A percentile compares a stretch with the other conserved stretches of the same genome.
phyloP scores from a whole-genome alignment of 2,888 invertebrate genomes.

The Stratiomys singularior region DNA sequence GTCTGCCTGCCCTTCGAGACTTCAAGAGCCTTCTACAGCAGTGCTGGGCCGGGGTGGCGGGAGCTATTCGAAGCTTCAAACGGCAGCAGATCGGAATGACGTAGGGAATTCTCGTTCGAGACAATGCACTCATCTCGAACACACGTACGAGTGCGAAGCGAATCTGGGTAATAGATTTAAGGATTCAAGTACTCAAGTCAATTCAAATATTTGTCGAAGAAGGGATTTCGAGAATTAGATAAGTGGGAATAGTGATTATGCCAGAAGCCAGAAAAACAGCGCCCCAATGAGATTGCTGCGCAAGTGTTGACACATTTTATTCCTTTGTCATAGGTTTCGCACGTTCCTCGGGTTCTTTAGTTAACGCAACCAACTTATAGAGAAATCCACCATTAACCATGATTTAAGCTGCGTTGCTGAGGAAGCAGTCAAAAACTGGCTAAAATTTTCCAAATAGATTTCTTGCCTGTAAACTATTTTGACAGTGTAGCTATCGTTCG shows the following conservation, averaged over 20 bases:
- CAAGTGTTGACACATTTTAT: background rate
- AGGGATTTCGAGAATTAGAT: constrained; percentile 41
- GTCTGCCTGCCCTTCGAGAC: no score
- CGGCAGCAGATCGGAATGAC: constrained; percentile 12
- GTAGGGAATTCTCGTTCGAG: background rate
- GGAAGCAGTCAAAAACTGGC: no score
- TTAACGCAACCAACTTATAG: no score
- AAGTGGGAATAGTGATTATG: constrained; percentile 41
- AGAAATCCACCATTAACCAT: no score
- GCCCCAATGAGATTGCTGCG: background rate
- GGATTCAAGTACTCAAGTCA: constrained; percentile 43
- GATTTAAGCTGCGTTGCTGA: no score
- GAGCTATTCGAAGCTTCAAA: constrained; percentile 19
- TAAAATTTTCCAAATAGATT: no score
- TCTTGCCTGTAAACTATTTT: no score
- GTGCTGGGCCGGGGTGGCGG: background rate
- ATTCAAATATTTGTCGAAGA: constrained; percentile 46
- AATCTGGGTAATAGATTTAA: constrained; percentile 45
- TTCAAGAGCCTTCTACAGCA: constrained; percentile 11
- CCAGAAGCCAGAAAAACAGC: background rate
- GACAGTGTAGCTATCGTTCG: no score
- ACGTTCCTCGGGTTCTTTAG: no score
- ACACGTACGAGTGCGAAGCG: constrained; percentile 25
- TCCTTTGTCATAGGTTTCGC: no score
- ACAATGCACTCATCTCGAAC: constrained; percentile 31